Evolutionary conservation across 2,888 invertebrate species (phyloP).

Genomic region (Macaria notata): DNA sequence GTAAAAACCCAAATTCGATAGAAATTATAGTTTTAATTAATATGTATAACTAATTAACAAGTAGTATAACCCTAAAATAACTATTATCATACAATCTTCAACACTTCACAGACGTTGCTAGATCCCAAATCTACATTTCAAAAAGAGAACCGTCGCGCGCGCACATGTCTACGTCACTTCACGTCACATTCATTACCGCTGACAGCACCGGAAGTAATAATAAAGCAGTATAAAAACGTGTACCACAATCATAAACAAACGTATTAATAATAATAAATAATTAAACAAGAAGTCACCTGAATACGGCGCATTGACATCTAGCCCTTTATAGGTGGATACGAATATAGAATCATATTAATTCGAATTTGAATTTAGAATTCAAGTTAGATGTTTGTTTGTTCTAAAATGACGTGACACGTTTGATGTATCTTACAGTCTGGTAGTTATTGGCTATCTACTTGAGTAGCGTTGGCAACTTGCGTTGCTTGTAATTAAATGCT

Average conservation of each 20-base stretch:
- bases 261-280: conserved; percentile 57
- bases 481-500: too few species aligned
- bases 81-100: too few species aligned
- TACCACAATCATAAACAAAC: conserved; percentile 67
- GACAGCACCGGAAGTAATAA: conserved; percentile 75
- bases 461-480: too few species aligned
- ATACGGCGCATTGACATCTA: conserved; percentile 62
- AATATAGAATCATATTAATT: conserved; percentile 39
- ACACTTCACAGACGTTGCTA: too few species aligned
- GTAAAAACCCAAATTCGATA: too few species aligned
- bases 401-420: not conserved
- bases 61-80: too few species aligned
- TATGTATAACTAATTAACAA: too few species aligned
- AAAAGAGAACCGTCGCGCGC: conserved; percentile 10
- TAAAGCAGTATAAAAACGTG: conserved; percentile 67
- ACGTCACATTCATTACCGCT: conserved; percentile 66
- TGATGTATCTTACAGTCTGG: not conserved
- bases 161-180: conserved; percentile 61
- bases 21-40: too few species aligned
- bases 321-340: conserved; percentile 53
- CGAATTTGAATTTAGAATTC: not conserved
- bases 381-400: conserved; percentile 1
- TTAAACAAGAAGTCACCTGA: conserved; percentile 64
- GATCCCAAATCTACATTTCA: not conserved
- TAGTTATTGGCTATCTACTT: too few species aligned